Evolutionary conservation across 2,797 vertebrate genomes (phyloP).

Genomic region (Parambassis ranga): DNA sequence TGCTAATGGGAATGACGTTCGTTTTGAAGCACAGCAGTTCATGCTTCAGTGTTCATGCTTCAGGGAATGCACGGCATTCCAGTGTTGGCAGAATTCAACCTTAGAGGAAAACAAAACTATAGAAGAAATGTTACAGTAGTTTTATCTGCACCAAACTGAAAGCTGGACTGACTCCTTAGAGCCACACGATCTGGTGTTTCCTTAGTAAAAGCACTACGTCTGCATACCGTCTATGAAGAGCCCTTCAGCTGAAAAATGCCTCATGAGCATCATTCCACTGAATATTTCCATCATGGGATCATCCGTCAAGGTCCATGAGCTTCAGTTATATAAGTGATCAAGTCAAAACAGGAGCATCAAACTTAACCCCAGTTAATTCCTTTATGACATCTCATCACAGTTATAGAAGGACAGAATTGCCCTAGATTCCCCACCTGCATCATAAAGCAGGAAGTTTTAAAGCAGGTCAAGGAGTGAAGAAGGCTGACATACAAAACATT

Average conservation of each 20-base stretch:
- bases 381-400: neutral
- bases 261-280: neutral
- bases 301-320: neutral
- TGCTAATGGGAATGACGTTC: no score
- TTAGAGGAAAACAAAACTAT: no score
- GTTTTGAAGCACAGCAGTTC: no score
- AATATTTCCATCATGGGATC: neutral
- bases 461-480: neutral
- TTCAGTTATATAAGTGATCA: neutral
- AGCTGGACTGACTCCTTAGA: neutral
- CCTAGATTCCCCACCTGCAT: neutral
- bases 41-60: no score
- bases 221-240: neutral
- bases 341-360: neutral
- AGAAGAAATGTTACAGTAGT: no score
- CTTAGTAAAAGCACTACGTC: neutral
- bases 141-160: neutral
- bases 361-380: neutral
- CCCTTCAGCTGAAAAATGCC: neutral
- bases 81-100: no score
- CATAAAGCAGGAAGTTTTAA: neutral
- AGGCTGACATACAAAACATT: neutral
- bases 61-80: no score
- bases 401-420: neutral
- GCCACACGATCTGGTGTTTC: neutral